phyloP scores from a whole-genome alignment of 2,888 invertebrate species.

The Candidula unifasciata region DNA sequence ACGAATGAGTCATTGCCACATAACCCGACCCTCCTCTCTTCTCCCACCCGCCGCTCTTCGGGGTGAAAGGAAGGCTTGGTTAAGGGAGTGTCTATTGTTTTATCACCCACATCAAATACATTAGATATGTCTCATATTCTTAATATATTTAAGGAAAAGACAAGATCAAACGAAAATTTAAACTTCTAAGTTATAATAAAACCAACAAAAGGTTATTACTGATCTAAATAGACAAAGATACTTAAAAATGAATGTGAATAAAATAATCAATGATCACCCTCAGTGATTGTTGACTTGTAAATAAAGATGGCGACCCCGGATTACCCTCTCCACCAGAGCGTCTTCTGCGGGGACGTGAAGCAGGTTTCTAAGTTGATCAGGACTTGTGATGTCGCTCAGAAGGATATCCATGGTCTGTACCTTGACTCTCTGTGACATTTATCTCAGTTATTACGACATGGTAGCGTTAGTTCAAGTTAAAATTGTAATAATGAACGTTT shows the following conservation, averaged over 20 bases:
- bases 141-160: not conserved
- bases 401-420: slow-evolving; percentile 85
- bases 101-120: not conserved
- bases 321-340: slow-evolving; percentile 89
- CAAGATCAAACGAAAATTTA: not conserved
- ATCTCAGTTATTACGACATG: too few relatives aligned
- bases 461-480: too few relatives aligned
- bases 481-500: too few relatives aligned
- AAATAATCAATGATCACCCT: slow-evolving; percentile 6
- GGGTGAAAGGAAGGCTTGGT: not conserved
- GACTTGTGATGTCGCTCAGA: slow-evolving; percentile 86
- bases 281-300: slow-evolving; percentile 53
- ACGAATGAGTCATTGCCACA: too few relatives aligned
- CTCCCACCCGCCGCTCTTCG: slow-evolving; percentile 1
- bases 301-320: slow-evolving; percentile 67
- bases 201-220: too few relatives aligned
- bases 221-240: too few relatives aligned
- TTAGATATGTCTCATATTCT: not conserved
- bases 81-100: slow-evolving; percentile 3
- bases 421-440: not conserved
- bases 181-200: not conserved
- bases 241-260: not conserved
- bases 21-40: too few relatives aligned
- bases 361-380: slow-evolving; percentile 87
- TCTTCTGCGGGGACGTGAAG: slow-evolving; percentile 91